Conservation (phyloP, 2,113 vertebrate species). For the Syngnathus scovelli region DNA sequence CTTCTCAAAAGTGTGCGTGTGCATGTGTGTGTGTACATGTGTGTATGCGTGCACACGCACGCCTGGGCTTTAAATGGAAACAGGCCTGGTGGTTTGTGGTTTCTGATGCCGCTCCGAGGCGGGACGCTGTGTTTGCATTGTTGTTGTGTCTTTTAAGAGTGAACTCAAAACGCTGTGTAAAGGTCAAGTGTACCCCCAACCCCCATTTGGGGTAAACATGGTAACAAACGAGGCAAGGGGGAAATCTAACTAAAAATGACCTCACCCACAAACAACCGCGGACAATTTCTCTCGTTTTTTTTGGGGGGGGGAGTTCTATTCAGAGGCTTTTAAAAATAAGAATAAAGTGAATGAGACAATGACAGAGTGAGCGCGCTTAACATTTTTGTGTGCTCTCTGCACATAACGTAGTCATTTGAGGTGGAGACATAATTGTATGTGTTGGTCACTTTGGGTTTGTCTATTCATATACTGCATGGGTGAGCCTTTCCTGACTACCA, state of each 20-base stretch:
- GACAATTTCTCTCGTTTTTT: slow-evolving; percentile 24
- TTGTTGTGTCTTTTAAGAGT: slow-evolving; percentile 20
- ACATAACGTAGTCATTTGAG: slow-evolving; percentile 24
- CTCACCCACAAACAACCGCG: slow-evolving; percentile 38
- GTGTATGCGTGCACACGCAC: slow-evolving; percentile 1
- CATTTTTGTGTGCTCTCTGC: slow-evolving; percentile 20
- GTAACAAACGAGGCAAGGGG: slow-evolving; percentile 11
- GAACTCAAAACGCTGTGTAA: slow-evolving; percentile 9
- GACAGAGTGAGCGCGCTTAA: slow-evolving; percentile 36
- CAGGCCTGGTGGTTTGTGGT: slow-evolving; percentile 55
- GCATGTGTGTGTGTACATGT: slow-evolving; percentile 3
- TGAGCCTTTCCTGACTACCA: neutral
- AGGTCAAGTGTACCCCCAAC: neutral
- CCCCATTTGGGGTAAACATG: neutral
- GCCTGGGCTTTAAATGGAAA: slow-evolving; percentile 61
- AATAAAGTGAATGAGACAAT: slow-evolving; percentile 40
- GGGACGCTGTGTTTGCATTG: slow-evolving; percentile 39
- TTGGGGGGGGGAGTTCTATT: slow-evolving; percentile 2
- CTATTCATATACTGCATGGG: slow-evolving; percentile 4
- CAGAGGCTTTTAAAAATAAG: slow-evolving; percentile 20
- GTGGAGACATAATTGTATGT: slow-evolving; percentile 7
- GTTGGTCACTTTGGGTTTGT: slow-evolving; percentile 3
- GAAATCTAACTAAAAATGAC: slow-evolving; percentile 35
- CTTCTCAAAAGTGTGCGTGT: slow-evolving; percentile 17
- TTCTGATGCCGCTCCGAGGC: slow-evolving; percentile 47